Conservation (phyloP, 2,888 invertebrate species). For the Harpalus rubripes region DNA sequence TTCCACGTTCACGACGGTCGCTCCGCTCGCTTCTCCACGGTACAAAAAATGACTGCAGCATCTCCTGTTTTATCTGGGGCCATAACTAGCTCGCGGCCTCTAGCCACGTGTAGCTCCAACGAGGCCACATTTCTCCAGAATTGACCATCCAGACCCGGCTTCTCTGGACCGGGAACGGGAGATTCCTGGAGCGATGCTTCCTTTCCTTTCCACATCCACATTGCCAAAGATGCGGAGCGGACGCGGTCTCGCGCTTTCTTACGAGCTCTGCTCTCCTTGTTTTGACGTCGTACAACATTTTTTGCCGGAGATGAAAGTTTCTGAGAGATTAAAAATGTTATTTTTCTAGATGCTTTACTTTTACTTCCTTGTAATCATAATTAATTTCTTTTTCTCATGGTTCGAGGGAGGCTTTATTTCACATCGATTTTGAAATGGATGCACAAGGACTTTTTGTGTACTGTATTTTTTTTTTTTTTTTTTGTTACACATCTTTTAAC, state of each 20-base stretch:
- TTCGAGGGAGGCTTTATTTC: neutral
- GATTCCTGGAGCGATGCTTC: slow-evolving; percentile 41
- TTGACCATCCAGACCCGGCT: slow-evolving; percentile 29
- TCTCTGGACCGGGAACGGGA: slow-evolving; percentile 34
- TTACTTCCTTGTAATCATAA: slow-evolving; percentile 13
- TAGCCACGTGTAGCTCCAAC: slow-evolving; percentile 54
- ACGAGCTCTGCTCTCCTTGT: slow-evolving; percentile 11
- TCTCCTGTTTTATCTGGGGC: slow-evolving; percentile 58
- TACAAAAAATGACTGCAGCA: slow-evolving; percentile 60
- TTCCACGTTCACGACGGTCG: slow-evolving; percentile 47
- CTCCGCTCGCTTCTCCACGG: slow-evolving; percentile 39
- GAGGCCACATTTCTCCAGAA: slow-evolving; percentile 53
- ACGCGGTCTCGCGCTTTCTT: neutral
- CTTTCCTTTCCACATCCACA: neutral
- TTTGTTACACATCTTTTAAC: neutral
- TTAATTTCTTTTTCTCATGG: slow-evolving; percentile 15
- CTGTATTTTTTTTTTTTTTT: neutral
- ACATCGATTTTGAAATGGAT: neutral
- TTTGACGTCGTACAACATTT: slow-evolving; percentile 42
- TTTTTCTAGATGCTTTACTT: slow-evolving; percentile 21
- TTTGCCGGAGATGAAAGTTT: slow-evolving; percentile 47
- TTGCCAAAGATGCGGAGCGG: neutral
- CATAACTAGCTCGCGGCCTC: slow-evolving; percentile 47
- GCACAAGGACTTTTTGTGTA: too few species aligned
- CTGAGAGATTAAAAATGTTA: slow-evolving; percentile 51